A percentile compares a stretch with the other conserved stretches of the same genome.
Conservation (phyloP, 2,888 invertebrate species). For the Griposia aprilina region DNA sequence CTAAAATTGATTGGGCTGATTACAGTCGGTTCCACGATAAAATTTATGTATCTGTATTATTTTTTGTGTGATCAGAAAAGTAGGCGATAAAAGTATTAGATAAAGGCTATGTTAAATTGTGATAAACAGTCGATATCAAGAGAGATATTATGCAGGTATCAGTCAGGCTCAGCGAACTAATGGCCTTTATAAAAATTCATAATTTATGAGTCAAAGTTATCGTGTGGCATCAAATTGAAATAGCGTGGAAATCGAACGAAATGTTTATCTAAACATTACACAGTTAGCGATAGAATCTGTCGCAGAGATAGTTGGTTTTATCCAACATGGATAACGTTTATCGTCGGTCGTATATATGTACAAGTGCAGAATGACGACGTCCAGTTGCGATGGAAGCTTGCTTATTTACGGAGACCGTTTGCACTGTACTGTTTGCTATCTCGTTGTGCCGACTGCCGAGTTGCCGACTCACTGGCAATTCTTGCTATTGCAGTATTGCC, state of each 20-base stretch:
- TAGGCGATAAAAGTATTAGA: constrained; percentile 78
- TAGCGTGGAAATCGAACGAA: constrained; percentile 39
- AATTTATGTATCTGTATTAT: constrained; percentile 75
- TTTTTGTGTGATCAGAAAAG: constrained; percentile 80
- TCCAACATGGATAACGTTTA: constrained; percentile 51
- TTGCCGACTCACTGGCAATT: constrained; percentile 69
- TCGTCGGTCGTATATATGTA: constrained; percentile 40
- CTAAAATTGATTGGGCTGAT: constrained; percentile 85
- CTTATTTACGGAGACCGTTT: constrained; percentile 83
- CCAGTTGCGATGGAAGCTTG: constrained; percentile 74
- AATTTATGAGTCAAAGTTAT: constrained; percentile 68
- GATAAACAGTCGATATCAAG: constrained; percentile 67
- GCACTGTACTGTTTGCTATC: constrained; percentile 81
- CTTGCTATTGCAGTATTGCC: constrained; percentile 69
- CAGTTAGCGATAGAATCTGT: constrained; percentile 34
- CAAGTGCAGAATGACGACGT: constrained; percentile 45
- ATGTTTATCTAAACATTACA: constrained; percentile 35
- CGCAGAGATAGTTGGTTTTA: constrained; percentile 33
- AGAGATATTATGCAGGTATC: constrained; percentile 64
- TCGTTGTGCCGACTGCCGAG: constrained; percentile 73
- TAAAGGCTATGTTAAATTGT: constrained; percentile 74
- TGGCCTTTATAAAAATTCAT: constrained; percentile 69
- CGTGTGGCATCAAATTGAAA: constrained; percentile 58
- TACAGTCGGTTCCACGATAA: constrained; percentile 76
- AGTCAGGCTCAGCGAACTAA: constrained; percentile 72